phyloP scores from a whole-genome alignment of 1,140 invertebrate genomes.

The Dreissena rostriformis region DNA sequence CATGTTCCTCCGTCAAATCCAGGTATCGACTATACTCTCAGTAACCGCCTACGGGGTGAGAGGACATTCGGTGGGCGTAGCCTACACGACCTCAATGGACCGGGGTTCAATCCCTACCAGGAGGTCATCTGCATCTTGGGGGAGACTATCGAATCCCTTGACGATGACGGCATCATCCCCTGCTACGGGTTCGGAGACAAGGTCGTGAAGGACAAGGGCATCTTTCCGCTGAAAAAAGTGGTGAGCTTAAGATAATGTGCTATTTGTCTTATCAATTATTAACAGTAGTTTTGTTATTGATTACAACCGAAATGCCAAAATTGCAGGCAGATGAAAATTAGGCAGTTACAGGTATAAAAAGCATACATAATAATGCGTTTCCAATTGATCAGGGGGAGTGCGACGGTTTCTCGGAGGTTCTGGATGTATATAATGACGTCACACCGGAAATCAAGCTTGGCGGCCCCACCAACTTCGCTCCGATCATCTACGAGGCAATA shows the following conservation, averaged over 20 bases:
- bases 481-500: slow-evolving; percentile 80
- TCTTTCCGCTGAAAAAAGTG: background rate
- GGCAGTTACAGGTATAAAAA: background rate
- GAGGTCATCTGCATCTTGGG: slow-evolving; percentile 18
- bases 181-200: background rate
- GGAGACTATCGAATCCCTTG: background rate
- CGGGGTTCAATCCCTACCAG: slow-evolving; percentile 5
- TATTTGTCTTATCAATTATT: background rate
- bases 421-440: slow-evolving; percentile 63
- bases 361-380: no score
- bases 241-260: background rate
- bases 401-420: slow-evolving; percentile 63
- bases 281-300: background rate
- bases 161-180: background rate
- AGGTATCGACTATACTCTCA: slow-evolving; percentile 21
- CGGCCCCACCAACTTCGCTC: slow-evolving; percentile 82
- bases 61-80: slow-evolving; percentile 4
- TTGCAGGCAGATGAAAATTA: background rate
- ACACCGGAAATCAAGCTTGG: slow-evolving; percentile 76
- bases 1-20: background rate
- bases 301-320: background rate
- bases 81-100: background rate
- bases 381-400: slow-evolving; percentile 51
- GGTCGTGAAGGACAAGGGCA: background rate
- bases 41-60: background rate